These are phyloP conservation scores for Emydoidea blandingii DNA, from an alignment of 2,797 vertebrate genomes.

Conservation along the genomic window DNA sequence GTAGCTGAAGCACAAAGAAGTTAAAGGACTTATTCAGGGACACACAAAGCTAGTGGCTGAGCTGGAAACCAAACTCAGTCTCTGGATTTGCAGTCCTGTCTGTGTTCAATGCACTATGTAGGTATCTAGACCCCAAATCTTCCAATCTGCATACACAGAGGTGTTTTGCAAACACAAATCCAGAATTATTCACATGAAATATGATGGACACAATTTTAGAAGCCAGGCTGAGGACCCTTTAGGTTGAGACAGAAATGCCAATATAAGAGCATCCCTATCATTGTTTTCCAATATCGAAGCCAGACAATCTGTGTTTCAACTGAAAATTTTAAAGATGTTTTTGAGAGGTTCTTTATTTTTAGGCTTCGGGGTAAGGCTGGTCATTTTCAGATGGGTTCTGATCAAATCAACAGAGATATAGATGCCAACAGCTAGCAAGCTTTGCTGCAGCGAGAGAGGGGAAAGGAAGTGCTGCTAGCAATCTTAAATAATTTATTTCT, in stretches of 20 bases:
- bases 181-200: background rate
- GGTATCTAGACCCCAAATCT: background rate
- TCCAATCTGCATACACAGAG: background rate
- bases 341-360: background rate
- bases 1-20: background rate
- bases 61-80: accelerated
- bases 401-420: background rate
- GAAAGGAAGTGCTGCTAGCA: background rate
- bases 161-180: background rate
- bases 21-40: background rate
- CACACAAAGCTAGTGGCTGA: background rate
- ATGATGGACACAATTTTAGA: background rate
- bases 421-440: background rate
- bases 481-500: conserved; percentile 33
- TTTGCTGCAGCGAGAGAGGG: background rate
- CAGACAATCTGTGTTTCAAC: background rate
- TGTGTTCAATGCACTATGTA: background rate
- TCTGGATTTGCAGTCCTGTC: background rate
- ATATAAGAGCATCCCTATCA: background rate
- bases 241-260: background rate
- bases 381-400: background rate
- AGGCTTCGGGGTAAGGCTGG: background rate
- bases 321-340: background rate
- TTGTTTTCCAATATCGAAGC: background rate
- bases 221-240: background rate